A percentile compares a stretch with the other conserved stretches of the same genome.
Evolutionary conservation across 1,140 invertebrate genomes (phyloP).

Genomic region (Sycobia sp.): DNA sequence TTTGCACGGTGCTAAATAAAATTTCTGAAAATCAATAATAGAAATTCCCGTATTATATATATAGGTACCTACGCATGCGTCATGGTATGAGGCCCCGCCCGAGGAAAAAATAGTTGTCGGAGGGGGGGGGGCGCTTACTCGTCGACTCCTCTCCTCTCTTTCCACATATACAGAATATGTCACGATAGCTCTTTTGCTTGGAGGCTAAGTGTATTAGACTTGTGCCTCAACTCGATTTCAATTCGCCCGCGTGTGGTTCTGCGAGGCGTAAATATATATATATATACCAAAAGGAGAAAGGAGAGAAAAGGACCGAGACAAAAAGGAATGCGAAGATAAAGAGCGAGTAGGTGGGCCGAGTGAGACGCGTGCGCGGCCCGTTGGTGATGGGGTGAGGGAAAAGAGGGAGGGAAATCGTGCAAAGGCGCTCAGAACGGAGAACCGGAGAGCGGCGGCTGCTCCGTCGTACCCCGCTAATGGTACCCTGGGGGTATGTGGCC

Average conservation of each 20-base stretch:
- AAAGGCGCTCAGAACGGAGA: constrained; percentile 33
- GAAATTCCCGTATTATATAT: no score
- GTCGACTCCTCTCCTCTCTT: no score
- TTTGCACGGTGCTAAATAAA: no score
- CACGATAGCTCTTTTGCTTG: constrained; percentile 33
- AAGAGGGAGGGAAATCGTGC: constrained; percentile 41
- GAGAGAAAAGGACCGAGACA: constrained; percentile 1
- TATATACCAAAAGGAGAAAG: neutral
- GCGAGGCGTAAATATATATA: neutral
- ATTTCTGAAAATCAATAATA: no score
- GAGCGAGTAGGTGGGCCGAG: no score
- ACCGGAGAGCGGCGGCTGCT: constrained; percentile 8
- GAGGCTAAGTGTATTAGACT: constrained; percentile 55
- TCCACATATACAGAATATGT: no score
- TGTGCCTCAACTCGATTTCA: constrained; percentile 41
- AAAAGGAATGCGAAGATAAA: constrained; percentile 23
- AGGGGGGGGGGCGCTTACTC: neutral
- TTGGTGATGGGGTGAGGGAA: no score
- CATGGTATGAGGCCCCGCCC: no score
- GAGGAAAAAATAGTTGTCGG: neutral
- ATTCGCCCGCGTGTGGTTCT: constrained; percentile 6
- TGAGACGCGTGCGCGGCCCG: constrained; percentile 32
- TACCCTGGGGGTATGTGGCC: constrained; percentile 60
- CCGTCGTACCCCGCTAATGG: constrained; percentile 59
- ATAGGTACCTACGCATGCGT: no score